These are phyloP conservation scores for Euwallacea fornicatus DNA, from an alignment of 1,140 invertebrate species.

Conservation along the genomic window DNA sequence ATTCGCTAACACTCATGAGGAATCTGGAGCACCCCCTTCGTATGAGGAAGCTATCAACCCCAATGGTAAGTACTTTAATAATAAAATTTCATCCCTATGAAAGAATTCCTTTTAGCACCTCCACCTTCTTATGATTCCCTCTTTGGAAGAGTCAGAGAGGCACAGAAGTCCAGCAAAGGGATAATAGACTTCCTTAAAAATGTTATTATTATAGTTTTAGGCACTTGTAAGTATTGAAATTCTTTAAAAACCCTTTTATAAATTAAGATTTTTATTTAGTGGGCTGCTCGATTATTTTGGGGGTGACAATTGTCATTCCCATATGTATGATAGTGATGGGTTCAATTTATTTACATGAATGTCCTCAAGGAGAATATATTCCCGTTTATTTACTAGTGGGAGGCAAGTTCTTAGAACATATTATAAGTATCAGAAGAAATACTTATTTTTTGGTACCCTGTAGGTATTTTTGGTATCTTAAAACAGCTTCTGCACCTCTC, in stretches of 20 bases:
- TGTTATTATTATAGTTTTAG: conserved; percentile 62
- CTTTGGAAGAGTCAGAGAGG: conserved; percentile 66
- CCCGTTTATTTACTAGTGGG: conserved; percentile 71
- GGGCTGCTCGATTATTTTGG: conserved; percentile 65
- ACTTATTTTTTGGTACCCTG: conserved; percentile 27
- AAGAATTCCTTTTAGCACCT: conserved; percentile 55
- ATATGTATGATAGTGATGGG: conserved; percentile 69
- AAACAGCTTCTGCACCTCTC: conserved; percentile 65
- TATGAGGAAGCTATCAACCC: conserved; percentile 63
- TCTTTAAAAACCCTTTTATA: background rate
- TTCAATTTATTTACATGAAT: conserved; percentile 65
- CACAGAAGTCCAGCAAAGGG: conserved; percentile 61
- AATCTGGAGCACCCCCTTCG: conserved; percentile 55
- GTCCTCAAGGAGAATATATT: conserved; percentile 68
- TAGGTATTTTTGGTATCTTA: conserved; percentile 62
- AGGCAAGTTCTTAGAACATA: conserved; percentile 51
- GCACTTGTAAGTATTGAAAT: conserved; percentile 60
- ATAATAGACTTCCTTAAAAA: conserved; percentile 66
- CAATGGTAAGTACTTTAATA: conserved; percentile 54
- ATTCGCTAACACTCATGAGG: conserved; percentile 41
- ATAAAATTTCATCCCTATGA: no score
- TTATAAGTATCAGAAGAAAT: background rate
- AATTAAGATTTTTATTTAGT: conserved; percentile 54
- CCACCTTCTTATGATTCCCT: conserved; percentile 71
- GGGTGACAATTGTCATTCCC: conserved; percentile 64